Evolutionary conservation across 2,888 invertebrate genomes (phyloP).

Genomic region (Morpho deidamia): DNA sequence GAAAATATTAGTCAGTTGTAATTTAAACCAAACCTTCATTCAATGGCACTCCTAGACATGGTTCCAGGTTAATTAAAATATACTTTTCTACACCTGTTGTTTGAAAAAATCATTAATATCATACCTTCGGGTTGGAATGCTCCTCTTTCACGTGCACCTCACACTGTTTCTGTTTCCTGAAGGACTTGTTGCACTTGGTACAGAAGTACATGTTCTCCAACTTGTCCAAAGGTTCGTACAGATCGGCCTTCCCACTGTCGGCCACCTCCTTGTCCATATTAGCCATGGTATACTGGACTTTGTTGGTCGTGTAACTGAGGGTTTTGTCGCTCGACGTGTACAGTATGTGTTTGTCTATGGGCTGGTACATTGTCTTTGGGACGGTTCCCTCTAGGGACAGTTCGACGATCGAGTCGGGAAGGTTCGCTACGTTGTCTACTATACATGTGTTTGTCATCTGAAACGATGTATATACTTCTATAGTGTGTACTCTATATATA

Average conservation of each 20-base stretch:
- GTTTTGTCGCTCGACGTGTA: slow-evolving; percentile 59
- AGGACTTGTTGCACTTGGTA: slow-evolving; percentile 73
- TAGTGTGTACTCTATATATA: too few relatives aligned
- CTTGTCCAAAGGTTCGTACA: slow-evolving; percentile 54
- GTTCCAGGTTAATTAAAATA: too few relatives aligned
- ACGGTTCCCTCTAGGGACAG: slow-evolving; percentile 64
- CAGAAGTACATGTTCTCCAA: slow-evolving; percentile 54
- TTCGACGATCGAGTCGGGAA: slow-evolving; percentile 71
- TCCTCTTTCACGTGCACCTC: slow-evolving; percentile 80
- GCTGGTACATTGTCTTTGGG: slow-evolving; percentile 65
- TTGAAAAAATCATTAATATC: neutral
- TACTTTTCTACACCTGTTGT: too few relatives aligned
- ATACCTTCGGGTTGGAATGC: slow-evolving; percentile 61
- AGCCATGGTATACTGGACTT: slow-evolving; percentile 60
- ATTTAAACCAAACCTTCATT: too few relatives aligned
- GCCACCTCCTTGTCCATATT: slow-evolving; percentile 49
- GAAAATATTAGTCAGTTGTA: too few relatives aligned
- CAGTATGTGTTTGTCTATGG: slow-evolving; percentile 61
- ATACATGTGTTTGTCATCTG: slow-evolving; percentile 70
- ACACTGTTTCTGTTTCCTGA: slow-evolving; percentile 80
- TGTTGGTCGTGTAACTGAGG: slow-evolving; percentile 47
- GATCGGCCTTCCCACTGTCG: slow-evolving; percentile 46
- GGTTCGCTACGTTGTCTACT: slow-evolving; percentile 59
- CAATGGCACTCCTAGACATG: too few relatives aligned
- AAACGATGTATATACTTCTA: slow-evolving; percentile 4